Conservation (phyloP, 2,888 invertebrate species). For the Leucania comma region DNA sequence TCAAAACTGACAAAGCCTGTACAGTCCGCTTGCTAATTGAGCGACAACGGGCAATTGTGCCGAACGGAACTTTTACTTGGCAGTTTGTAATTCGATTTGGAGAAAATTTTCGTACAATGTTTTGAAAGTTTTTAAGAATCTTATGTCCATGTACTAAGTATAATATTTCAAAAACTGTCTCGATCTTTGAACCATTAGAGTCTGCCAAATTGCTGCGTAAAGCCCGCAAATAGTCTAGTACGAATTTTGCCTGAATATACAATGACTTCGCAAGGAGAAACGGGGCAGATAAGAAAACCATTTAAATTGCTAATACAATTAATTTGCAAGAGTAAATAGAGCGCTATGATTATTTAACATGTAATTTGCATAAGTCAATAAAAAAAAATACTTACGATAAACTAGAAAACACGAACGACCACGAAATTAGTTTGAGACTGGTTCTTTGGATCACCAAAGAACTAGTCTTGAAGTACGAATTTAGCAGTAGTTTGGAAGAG, state of each 20-base stretch:
- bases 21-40: conserved; percentile 43
- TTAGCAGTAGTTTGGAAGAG: not conserved
- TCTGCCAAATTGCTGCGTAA: conserved; percentile 8
- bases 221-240: not conserved
- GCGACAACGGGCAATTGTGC: conserved; percentile 32
- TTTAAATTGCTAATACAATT: conserved; percentile 53
- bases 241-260: conserved; percentile 20
- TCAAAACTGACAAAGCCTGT: conserved; percentile 15
- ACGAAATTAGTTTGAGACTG: not conserved
- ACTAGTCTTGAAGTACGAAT: too few species aligned
- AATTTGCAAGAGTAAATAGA: conserved; percentile 46
- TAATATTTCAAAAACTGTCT: not conserved
- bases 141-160: not conserved
- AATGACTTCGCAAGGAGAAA: conserved; percentile 1
- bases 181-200: not conserved
- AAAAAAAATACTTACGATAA: not conserved
- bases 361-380: conserved; percentile 31
- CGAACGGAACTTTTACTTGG: conserved; percentile 35
- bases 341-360: conserved; percentile 33
- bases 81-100: conserved; percentile 7
- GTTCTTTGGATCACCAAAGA: too few species aligned
- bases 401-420: not conserved
- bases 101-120: not conserved
- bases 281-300: conserved; percentile 38
- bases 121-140: not conserved